These are phyloP conservation scores for Ormyrus labotus DNA, from an alignment of 2,888 invertebrate genomes.

Conservation along the genomic window DNA sequence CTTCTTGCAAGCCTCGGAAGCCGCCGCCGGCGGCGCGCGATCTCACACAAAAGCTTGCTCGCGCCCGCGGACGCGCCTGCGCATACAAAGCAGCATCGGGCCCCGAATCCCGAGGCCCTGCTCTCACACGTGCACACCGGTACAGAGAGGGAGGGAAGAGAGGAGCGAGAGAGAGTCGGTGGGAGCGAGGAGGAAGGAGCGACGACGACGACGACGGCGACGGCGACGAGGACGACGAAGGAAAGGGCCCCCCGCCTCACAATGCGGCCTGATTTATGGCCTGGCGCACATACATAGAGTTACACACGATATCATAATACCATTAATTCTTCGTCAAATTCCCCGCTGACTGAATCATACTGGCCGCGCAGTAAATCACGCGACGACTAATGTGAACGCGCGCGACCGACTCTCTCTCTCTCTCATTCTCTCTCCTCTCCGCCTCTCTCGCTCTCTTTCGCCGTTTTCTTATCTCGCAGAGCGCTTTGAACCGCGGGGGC, in stretches of 20 bases:
- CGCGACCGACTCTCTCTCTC: slow-evolving; percentile 54
- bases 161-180: slow-evolving; percentile 6
- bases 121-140: not conserved
- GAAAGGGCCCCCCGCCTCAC: slow-evolving; percentile 71
- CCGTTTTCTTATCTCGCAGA: slow-evolving; percentile 67
- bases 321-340: slow-evolving; percentile 77
- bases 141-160: not conserved
- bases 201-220: slow-evolving; percentile 47
- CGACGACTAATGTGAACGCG: slow-evolving; percentile 74
- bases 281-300: slow-evolving; percentile 74
- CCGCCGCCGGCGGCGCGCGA: not conserved
- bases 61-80: not conserved
- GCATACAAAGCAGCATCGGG: slow-evolving; percentile 1
- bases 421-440: slow-evolving; percentile 46
- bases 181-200: slow-evolving; percentile 70
- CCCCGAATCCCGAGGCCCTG: slow-evolving; percentile 8
- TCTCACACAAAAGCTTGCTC: slow-evolving; percentile 38
- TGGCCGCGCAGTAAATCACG: slow-evolving; percentile 73
- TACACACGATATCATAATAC: slow-evolving; percentile 76
- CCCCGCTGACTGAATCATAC: slow-evolving; percentile 76
- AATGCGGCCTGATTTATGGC: slow-evolving; percentile 74
- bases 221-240: slow-evolving; percentile 29
- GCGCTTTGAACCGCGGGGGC: slow-evolving; percentile 68
- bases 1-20: not conserved
- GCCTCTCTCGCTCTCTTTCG: not conserved